Base-by-base conservation (phyloP, 2,888 invertebrate genomes). In the Linnaemya tessellans region DNA sequence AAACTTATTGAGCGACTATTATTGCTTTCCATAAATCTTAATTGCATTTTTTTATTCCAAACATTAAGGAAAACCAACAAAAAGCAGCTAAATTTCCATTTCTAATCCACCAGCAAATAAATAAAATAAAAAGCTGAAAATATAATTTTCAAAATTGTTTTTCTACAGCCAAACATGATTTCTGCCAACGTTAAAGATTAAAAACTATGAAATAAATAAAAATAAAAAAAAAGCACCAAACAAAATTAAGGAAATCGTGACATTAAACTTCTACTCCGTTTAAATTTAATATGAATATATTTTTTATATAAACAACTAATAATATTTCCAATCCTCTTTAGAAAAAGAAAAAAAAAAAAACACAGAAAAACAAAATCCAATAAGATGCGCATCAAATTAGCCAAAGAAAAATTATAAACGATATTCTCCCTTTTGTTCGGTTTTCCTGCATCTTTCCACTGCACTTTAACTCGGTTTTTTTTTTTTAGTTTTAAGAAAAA, bases 191-290 rank as follows among this genome's bases (percentile, higher is more conserved):
- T 73, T 73, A 58, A 80, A 13, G 13, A 67, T 64, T 65, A 56
- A 38, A 13, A 62, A 43, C 43, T 49, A 35, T 74, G 0, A 22
- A 54, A 68, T 10, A 60, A 30, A 30, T 2, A 68, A 18, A 60
- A n/a, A n/a, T n/a, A n/a, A n/a, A 78, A 25, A 51, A 22, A 25
- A 41, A 0, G 9, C 43, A 49, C 22, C 18, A 56, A 43, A 49
- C 18, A 18, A 80, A 85, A 75, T 82, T 80, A 75, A 60, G 49
- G 38, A 85, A 85, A 82, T 85, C 85, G 85, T 85, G 85, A 85
- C 85, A 82, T 5, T 68, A 51, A 80, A 71, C 71, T 58, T 71
- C 43, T 80, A 65, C 49, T 46, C 54, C 35, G 15, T 70, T 79
- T 70, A 80, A 73, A 67, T 84, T 80, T 38, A 80, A 80, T 79